These are phyloP conservation scores for Tetramorium parvispinum DNA, from an alignment of 1,140 invertebrate species.

Conservation along the genomic window DNA sequence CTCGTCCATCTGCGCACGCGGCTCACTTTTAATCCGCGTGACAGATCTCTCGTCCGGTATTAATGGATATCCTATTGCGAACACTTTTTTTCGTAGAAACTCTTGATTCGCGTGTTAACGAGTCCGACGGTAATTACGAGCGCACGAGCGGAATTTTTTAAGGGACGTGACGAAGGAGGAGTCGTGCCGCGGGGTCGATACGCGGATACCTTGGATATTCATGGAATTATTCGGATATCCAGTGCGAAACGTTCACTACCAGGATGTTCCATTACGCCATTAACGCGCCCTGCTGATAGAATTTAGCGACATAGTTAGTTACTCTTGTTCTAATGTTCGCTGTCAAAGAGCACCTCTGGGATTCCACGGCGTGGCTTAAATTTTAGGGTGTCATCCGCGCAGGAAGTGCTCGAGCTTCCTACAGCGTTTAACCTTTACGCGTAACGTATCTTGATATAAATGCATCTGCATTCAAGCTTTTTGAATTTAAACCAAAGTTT, in stretches of 20 bases:
- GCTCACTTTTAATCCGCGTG: constrained; percentile 29
- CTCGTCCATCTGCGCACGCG: constrained; percentile 23
- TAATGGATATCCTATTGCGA: constrained; percentile 24
- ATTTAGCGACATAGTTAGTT: constrained; percentile 43
- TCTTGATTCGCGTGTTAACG: constrained; percentile 20
- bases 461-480: neutral
- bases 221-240: neutral
- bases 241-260: neutral
- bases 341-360: constrained; percentile 22
- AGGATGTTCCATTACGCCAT: constrained; percentile 35
- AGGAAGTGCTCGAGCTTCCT: neutral
- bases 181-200: neutral
- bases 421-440: neutral
- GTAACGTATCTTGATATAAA: neutral
- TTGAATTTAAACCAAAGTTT: neutral
- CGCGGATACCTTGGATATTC: constrained; percentile 7
- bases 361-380: constrained; percentile 20
- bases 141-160: constrained; percentile 14
- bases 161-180: neutral
- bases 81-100: constrained; percentile 12
- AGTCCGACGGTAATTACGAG: neutral
- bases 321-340: constrained; percentile 30
- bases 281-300: constrained; percentile 27
- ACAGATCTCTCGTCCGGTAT: constrained; percentile 29
- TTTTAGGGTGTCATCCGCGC: constrained; percentile 26